These are phyloP conservation scores for Porites evermanni DNA, from an alignment of 92 coral and sea anemone species.

Conservation along the genomic window DNA sequence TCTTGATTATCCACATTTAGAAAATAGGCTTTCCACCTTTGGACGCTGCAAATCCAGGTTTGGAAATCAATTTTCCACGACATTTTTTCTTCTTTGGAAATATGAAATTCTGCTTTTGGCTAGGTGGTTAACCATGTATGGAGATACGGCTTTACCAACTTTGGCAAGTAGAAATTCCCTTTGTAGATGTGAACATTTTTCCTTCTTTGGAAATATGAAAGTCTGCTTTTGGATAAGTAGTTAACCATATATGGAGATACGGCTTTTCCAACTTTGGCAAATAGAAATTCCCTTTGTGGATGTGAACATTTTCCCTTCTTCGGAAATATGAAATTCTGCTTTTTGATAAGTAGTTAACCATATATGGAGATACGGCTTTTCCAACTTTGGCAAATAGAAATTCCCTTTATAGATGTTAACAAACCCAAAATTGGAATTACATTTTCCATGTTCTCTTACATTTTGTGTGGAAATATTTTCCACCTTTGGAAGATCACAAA, in stretches of 20 bases:
- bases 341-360: background rate
- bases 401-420: background rate
- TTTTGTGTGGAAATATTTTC: constrained; percentile 17
- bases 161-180: no score
- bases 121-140: background rate
- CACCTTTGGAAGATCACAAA: constrained; percentile 31
- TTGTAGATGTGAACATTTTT: background rate
- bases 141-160: no score
- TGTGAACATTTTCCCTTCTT: background rate
- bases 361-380: background rate
- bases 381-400: no score
- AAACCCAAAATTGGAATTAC: constrained; percentile 32
- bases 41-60: constrained; percentile 10
- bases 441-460: constrained; percentile 13
- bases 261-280: no score
- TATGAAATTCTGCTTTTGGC: background rate
- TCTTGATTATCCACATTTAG: constrained; percentile 1
- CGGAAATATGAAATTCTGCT: no score
- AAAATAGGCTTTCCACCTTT: constrained; percentile 13
- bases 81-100: background rate
- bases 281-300: background rate
- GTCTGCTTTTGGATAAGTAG: background rate
- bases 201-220: no score
- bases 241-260: background rate
- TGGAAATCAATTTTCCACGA: constrained; percentile 31